These are phyloP conservation scores for Garrulus glandarius DNA, from an alignment of 2,797 vertebrate genomes.

Conservation along the genomic window DNA sequence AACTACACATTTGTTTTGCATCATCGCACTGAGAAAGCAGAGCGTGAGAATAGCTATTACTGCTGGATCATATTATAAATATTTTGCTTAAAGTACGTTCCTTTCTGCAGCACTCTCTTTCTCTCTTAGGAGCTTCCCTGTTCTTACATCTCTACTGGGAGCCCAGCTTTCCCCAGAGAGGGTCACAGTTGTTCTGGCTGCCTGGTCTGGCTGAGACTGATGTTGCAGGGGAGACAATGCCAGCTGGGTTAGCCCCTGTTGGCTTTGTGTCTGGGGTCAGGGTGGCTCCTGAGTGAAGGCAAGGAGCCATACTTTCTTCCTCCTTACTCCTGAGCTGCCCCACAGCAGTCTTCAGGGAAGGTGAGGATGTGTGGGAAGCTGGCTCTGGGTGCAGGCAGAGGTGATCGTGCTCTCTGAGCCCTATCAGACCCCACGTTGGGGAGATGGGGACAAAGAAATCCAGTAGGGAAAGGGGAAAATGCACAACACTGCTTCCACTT, in stretches of 20 bases:
- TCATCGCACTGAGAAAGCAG: constrained; percentile 58
- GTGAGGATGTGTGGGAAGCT: accelerated
- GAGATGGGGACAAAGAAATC: not conserved
- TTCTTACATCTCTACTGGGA: not conserved
- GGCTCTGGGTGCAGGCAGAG: not conserved
- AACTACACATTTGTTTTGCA: constrained; percentile 69
- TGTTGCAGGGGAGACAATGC: not conserved
- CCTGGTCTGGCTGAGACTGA: not conserved
- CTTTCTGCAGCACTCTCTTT: not conserved
- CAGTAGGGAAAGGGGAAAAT: not conserved
- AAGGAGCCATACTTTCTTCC: not conserved
- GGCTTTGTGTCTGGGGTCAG: not conserved
- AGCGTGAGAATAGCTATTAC: constrained; percentile 68
- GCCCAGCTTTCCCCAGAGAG: not conserved
- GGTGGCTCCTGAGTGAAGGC: not conserved
- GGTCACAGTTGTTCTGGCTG: not conserved
- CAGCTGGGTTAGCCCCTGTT: not conserved
- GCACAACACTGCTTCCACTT: not conserved
- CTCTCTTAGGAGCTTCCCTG: not conserved
- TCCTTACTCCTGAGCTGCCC: not conserved
- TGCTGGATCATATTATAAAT: constrained; percentile 62
- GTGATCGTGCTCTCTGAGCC: not conserved
- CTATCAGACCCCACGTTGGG: accelerated
- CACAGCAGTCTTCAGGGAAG: not conserved
- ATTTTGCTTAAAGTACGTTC: constrained; percentile 61